Conservation (phyloP, 1,140 invertebrate species). For the Trachelipus rathkii region DNA sequence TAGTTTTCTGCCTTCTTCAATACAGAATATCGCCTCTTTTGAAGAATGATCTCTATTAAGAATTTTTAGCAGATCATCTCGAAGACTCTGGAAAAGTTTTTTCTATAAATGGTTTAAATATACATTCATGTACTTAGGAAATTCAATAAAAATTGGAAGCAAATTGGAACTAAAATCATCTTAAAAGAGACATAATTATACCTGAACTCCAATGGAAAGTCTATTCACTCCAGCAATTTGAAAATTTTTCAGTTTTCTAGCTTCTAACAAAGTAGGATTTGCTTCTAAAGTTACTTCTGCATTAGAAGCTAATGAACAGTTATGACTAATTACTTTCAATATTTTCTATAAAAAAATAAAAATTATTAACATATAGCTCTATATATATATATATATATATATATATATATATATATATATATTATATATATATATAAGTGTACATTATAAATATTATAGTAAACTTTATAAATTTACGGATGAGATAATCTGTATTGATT, state of each 20-base stretch:
- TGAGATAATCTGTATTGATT: too few species aligned
- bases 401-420: too few species aligned
- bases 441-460: too few species aligned
- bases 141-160: background rate
- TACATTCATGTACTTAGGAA: background rate
- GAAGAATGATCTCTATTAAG: background rate
- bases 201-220: background rate
- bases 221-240: background rate
- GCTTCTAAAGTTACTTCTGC: background rate
- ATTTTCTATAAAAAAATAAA: background rate
- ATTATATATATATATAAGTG: too few species aligned
- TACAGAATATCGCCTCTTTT: background rate
- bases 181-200: background rate
- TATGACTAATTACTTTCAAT: background rate
- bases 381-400: too few species aligned
- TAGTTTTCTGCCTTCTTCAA: background rate
- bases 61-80: background rate
- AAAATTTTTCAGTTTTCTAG: background rate
- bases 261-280: constrained; percentile 7
- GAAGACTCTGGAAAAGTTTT: background rate
- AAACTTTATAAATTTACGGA: too few species aligned
- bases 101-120: background rate
- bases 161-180: background rate
- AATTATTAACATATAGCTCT: too few species aligned
- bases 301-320: background rate